Base-by-base conservation (phyloP, 2,797 vertebrate genomes). In the Iguana delicatissima region DNA sequence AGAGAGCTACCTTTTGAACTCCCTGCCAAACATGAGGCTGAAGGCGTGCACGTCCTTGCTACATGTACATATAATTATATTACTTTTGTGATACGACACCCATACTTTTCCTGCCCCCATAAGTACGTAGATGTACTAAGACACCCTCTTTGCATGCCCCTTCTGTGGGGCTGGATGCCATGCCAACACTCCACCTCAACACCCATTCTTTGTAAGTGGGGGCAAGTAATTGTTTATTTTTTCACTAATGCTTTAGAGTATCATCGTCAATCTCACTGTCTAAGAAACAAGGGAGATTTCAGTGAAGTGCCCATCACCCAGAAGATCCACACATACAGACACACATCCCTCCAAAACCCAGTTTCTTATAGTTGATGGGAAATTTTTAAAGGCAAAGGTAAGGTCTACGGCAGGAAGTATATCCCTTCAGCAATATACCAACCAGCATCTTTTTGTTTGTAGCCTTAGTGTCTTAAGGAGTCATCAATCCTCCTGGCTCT, bases 401-500 rank as follows among this genome's bases (percentile, higher is more conserved):
- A 59, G 79, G 52, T 24, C 29, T 84, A 13, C 10, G 46, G 57
- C 42, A 55, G 38, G 80, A 92, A 38, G 35, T 55, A 79, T 72
- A 26, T 46, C 50, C 67, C 52, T 69, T 24, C 29, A 88, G 76
- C 8, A 80, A 88, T 55, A 91, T 55, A 79, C 52, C 80, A 80
- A 80, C 18, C 85, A 55, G 50, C 13, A 69, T 20, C 32, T 62
- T 80, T 87, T 84, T 87, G 84, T 84, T 86, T 87, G 85, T 67
- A 52, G 50, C 59, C 72, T 80, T 73, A 35, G 22, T 77, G 38
- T 73, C 38, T 24, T 83, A 46, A 69, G 50, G 20, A 84, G 12
- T 83, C 85, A 83, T 84, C 52, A 35, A 24, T 87, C 69, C 84
- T 62, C 50, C 72, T 50, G 88, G 38, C 38, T 83, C 22, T 86